These are phyloP conservation scores for Leucophenga varia DNA, from an alignment of 1,140 invertebrate genomes.

Conservation along the genomic window DNA sequence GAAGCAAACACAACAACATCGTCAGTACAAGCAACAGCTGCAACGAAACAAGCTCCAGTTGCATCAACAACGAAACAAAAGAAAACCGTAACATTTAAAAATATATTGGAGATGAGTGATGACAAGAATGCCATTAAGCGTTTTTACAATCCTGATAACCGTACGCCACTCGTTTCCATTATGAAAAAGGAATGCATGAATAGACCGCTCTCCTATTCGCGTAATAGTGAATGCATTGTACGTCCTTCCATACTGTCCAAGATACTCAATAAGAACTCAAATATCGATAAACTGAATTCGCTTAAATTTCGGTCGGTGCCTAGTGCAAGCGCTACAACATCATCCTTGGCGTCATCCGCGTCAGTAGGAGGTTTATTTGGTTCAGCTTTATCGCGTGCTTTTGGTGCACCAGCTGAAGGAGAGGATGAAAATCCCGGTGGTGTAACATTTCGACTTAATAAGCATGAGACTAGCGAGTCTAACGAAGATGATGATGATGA, in stretches of 20 bases:
- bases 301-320: slow-evolving; percentile 46
- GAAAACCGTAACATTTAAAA: slow-evolving; percentile 55
- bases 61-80: slow-evolving; percentile 33
- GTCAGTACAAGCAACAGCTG: neutral
- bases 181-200: slow-evolving; percentile 55
- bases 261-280: slow-evolving; percentile 54
- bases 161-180: slow-evolving; percentile 46
- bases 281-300: slow-evolving; percentile 55
- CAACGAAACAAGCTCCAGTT: neutral
- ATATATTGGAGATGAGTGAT: slow-evolving; percentile 54
- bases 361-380: slow-evolving; percentile 53
- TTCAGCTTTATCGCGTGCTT: slow-evolving; percentile 61
- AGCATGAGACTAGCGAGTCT: slow-evolving; percentile 8
- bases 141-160: slow-evolving; percentile 53
- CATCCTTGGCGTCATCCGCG: slow-evolving; percentile 7
- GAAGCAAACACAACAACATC: neutral
- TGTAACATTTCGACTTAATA: slow-evolving; percentile 37
- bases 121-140: slow-evolving; percentile 52
- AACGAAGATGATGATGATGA: slow-evolving; percentile 16
- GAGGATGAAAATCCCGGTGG: slow-evolving; percentile 33
- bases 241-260: slow-evolving; percentile 51
- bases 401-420: slow-evolving; percentile 57
- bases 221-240: slow-evolving; percentile 50
- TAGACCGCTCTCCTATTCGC: slow-evolving; percentile 33
- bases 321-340: slow-evolving; percentile 1